A percentile compares a stretch with the other conserved stretches of the same genome.
These are phyloP conservation scores for Leptinotarsa defecta DNA, from an alignment of 1,140 invertebrate genomes.

Conservation along the genomic window DNA sequence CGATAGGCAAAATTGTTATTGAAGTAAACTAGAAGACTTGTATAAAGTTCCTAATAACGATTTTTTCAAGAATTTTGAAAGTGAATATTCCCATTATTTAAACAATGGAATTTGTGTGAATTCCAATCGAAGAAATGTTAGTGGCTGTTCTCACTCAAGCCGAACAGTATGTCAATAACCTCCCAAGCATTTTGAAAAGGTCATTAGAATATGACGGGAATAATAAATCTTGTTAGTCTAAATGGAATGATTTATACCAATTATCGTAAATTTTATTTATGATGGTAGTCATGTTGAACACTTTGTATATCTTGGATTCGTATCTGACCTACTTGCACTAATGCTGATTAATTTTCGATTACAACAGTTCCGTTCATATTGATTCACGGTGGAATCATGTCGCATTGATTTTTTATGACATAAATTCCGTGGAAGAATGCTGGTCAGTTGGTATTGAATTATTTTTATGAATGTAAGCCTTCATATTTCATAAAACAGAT, in stretches of 20 bases:
- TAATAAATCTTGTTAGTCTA: slow-evolving; percentile 23
- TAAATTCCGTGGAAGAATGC: too few species aligned
- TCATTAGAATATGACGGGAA: slow-evolving; percentile 13
- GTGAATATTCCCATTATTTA: too few species aligned
- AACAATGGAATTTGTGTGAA: too few species aligned
- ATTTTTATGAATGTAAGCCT: too few species aligned
- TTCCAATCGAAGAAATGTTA: too few species aligned
- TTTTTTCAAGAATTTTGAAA: too few species aligned
- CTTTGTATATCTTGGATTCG: slow-evolving; percentile 7
- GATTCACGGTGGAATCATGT: slow-evolving; percentile 5
- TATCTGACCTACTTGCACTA: slow-evolving; percentile 13
- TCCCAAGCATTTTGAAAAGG: neutral
- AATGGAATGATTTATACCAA: slow-evolving; percentile 24
- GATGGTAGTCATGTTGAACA: slow-evolving; percentile 16
- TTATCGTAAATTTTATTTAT: slow-evolving; percentile 25
- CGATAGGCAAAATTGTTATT: too few species aligned
- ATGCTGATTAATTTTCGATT: slow-evolving; percentile 8
- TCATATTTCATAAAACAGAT: too few species aligned
- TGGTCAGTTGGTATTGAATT: too few species aligned
- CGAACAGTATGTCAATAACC: slow-evolving; percentile 6
- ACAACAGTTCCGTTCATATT: slow-evolving; percentile 4
- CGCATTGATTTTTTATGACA: neutral
- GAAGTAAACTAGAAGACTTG: too few species aligned
- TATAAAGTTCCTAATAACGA: too few species aligned
- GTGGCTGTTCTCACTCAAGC: neutral